Conservation (phyloP, 2,888 invertebrate species). For the Leptothorax acervorum region DNA sequence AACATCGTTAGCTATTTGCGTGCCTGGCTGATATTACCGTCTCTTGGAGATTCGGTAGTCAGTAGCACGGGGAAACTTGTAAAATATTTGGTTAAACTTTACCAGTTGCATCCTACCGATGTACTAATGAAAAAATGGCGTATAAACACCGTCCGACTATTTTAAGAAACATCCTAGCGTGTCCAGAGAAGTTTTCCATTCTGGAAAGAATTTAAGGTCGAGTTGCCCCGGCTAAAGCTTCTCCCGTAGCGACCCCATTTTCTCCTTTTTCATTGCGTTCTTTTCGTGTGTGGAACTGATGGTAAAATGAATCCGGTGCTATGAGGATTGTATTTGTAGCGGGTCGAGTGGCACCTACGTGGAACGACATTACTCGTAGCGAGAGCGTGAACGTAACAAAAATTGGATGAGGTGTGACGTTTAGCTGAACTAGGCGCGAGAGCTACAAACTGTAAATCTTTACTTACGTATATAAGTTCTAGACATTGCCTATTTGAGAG, state of each 20-base stretch:
- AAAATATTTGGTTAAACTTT: constrained; percentile 16
- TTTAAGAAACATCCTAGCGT: not conserved
- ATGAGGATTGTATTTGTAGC: constrained; percentile 32
- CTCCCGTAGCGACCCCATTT: constrained; percentile 24
- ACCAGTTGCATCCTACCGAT: not conserved
- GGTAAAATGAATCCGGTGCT: constrained; percentile 40
- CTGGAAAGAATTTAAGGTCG: not conserved
- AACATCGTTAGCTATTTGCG: constrained; percentile 6
- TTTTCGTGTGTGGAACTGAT: constrained; percentile 1
- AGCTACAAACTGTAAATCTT: not conserved
- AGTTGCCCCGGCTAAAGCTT: not conserved
- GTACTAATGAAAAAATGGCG: not conserved
- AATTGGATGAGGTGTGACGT: constrained; percentile 38
- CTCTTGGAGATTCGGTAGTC: not conserved
- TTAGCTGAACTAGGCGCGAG: constrained; percentile 9
- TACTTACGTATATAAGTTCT: not conserved
- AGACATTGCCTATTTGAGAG: not conserved
- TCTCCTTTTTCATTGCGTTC: constrained; percentile 18
- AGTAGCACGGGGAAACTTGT: not conserved
- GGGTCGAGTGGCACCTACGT: constrained; percentile 32
- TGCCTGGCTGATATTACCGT: not conserved
- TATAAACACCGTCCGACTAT: not conserved
- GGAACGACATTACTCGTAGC: constrained; percentile 32
- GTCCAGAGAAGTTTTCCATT: not conserved
- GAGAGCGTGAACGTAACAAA: constrained; percentile 22